Base-by-base conservation (phyloP, 2,888 invertebrate genomes). In the Teinopalpus imperialis region DNA sequence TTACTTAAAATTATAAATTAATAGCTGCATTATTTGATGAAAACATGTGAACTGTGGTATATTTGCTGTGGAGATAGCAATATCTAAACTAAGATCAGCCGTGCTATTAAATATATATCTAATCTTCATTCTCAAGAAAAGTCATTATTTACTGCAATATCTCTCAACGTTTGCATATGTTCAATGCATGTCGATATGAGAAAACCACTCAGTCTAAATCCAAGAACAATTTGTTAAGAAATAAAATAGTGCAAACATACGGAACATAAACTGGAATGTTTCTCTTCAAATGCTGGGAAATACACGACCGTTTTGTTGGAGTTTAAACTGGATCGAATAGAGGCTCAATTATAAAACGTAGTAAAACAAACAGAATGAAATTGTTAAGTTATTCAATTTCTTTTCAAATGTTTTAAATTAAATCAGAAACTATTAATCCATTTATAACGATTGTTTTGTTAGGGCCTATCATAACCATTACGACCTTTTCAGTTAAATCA, bases 121-220 rank as follows among this genome's bases (percentile, higher is more conserved):
- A n/a, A 16, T 7, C 8, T 16, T 14, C n/a, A 14, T 7, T 8
- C 35, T 8, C 18, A 8, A 35, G 12, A 8, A 23, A 13, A 35
- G 23, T 6, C 8, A 35, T 24, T 14, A 35, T 26, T 37, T 27
- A 26, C 10, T 6, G 3, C 9, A 18, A 37, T 37, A 13, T 26
- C 26, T 37, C 26, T 8, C 6, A 21, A 30, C 21, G 2, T 13
- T 30, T 5, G 14, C 9, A 30, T 18, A 24, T 32, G 31, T 16
- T 7, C 32, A 26, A 32, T 26, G 32, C 16, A 18, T 31, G 7
- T 16, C 32, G 2, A 23, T 32, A 42, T 18, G 18, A 23, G 21
- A 29, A 35, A 43, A 43, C 35, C 14, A 35, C 36, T 35, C 35
- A 36, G 16, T 29, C 14, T 30, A 21, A 20, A 35, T 27, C 21